Percentiles rank a stretch among this genome's conserved stretches.
phyloP scores from a whole-genome alignment of 2,888 invertebrate species.

The Sabatieria punctata region DNA sequence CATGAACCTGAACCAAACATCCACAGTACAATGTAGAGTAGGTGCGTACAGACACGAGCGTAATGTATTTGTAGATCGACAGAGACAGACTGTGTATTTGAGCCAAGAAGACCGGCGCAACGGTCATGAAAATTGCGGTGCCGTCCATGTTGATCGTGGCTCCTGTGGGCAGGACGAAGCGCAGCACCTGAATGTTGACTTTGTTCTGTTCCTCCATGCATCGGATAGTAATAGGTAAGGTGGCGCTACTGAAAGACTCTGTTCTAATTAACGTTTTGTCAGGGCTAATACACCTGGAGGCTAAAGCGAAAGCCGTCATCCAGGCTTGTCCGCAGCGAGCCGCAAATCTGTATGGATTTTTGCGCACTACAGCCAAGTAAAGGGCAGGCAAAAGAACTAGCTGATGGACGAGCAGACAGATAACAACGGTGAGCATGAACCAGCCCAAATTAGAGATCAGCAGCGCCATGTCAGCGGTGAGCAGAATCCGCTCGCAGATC shows the following conservation, averaged over 20 bases:
- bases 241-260: background rate
- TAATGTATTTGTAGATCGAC: too few relatives aligned
- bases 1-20: background rate
- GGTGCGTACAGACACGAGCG: too few relatives aligned
- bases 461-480: conserved; percentile 20
- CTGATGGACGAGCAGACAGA: too few relatives aligned
- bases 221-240: background rate
- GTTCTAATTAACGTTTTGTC: too few relatives aligned
- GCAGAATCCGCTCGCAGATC: conserved; percentile 17
- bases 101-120: background rate
- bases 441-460: too few relatives aligned
- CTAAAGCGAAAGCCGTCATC: conserved; percentile 25
- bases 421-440: too few relatives aligned
- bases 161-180: too few relatives aligned
- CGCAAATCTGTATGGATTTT: conserved; percentile 24
- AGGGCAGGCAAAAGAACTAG: too few relatives aligned
- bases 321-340: conserved; percentile 24
- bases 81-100: background rate
- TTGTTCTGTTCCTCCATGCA: background rate
- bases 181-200: background rate
- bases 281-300: conserved; percentile 31
- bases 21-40: background rate
- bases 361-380: conserved; percentile 19
- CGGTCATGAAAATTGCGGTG: background rate
- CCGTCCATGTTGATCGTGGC: too few relatives aligned